Evolutionary conservation across 2,888 invertebrate species (phyloP).

Genomic region (Oscheius sp.): DNA sequence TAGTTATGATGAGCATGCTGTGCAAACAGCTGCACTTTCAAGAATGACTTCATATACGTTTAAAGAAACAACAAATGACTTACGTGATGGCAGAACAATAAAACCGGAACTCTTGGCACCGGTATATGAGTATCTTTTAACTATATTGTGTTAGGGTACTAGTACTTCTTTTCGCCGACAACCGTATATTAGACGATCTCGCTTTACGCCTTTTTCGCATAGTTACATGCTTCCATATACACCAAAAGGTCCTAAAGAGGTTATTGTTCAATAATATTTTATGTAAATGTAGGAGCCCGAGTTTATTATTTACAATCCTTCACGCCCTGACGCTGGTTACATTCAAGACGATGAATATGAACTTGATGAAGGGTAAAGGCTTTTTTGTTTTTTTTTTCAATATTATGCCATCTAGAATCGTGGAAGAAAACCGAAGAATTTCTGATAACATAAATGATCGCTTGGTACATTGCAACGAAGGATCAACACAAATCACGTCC

Average conservation of each 20-base stretch:
- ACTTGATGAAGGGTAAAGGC: slow-evolving; percentile 7
- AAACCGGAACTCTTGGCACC: slow-evolving; percentile 22
- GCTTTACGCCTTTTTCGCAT: slow-evolving; percentile 32
- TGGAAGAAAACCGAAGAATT: background rate
- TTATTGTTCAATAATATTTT: background rate
- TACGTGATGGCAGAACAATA: slow-evolving; percentile 16
- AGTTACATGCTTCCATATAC: slow-evolving; percentile 49
- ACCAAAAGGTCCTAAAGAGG: slow-evolving; percentile 33
- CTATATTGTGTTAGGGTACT: slow-evolving; percentile 24
- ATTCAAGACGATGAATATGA: slow-evolving; percentile 10
- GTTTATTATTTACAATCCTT: slow-evolving; percentile 38
- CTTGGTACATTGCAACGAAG: no score
- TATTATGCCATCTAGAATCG: background rate
- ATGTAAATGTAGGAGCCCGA: slow-evolving; percentile 35
- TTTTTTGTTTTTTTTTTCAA: background rate
- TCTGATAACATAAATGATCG: background rate
- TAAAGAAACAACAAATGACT: slow-evolving; percentile 42
- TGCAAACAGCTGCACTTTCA: slow-evolving; percentile 40
- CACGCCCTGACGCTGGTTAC: background rate
- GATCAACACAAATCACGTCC: background rate
- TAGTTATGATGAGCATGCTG: slow-evolving; percentile 51
- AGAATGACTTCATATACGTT: slow-evolving; percentile 58
- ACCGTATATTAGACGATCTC: slow-evolving; percentile 47
- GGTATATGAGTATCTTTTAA: background rate
- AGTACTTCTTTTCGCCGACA: slow-evolving; percentile 38